Evolutionary conservation across 2,888 invertebrate species (phyloP), one percentile per base, ranked within the genome.

Genomic region (Tenthredo notha): DNA sequence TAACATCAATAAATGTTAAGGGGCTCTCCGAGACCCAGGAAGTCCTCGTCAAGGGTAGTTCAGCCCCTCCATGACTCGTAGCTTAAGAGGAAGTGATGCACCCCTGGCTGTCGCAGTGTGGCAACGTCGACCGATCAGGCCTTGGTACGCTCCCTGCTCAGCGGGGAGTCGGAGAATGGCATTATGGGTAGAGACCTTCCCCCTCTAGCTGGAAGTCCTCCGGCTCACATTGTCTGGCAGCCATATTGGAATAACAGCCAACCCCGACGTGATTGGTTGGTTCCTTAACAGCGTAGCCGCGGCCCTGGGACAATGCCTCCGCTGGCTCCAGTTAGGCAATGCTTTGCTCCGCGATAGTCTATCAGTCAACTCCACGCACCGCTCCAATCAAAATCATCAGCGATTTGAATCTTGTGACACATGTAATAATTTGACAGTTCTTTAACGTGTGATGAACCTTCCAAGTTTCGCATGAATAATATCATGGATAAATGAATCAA

Each of bases 221-320:
- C 88, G 87, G 88, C 90, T 90, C 90, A 91, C 90, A 92, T 92
- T 92, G 92, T 92, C 92, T 90, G 91, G 92, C 92, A 91, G 92
- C 92, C 92, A 92, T 92, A 90, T 92, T 92, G 92, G 91, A 91
- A 88, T 90, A 89, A 90, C 90, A 92, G 90, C 91, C 89, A 92
- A 90, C 91, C 91, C 89, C 89, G 89, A 87, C 90, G 89, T 88
- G 92, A 92, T 92, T 92, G 92, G 92, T 92, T 91, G 88, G 91
- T 91, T 92, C 91, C 91, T 84, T 91, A 90, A 91, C 87, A 87
- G 86, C 87, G 88, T 86, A 89, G 88, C 87, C 89, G 87, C 87
- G 87, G 88, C 88, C 87, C 88, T 83, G 88, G 88, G 86, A 90
- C 88, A 90, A 89, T 89, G 87, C 85, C 87, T 87, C 86, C 84